Base-by-base conservation (phyloP, 1,140 invertebrate genomes). In the Maconellicoccus hirsutus region DNA sequence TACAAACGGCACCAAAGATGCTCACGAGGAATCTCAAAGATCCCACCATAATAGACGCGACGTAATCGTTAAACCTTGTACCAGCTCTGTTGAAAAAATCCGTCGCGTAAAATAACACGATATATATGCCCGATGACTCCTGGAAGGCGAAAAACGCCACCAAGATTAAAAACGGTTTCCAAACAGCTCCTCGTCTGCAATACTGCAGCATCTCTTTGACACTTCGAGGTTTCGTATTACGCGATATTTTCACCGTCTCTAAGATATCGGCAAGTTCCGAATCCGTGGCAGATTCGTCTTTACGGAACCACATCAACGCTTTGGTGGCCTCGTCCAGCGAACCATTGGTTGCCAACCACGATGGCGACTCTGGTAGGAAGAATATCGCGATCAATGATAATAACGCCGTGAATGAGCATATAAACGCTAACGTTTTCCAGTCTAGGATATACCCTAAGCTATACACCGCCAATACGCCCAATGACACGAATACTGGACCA, bases 101-200 rank as follows among this genome's bases (percentile, higher is more conserved):
- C 0, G 90, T 86, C 0, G 86, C 86, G 74, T 91, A 92, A 77
- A 89, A 92, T 38, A 92, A 80, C 6, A 92, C 85, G 0, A 88
- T 86, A 78, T 92, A 89, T 19, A 89, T 88, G 2, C 88, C 88
- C 0, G 85, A 86, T 69, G 86, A 80, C 75, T 89, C 86, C 81
- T 89, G 88, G 71, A 88, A 84, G 6, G 85, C 75, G 78, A 89
- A 89, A 76, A 89, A 85, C 0, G 80, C 73, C 1, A 87, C 79
- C 0, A 89, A 79, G 1, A 88, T 81, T 0, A 84, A 73, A 74
- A 89, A 87, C 0, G 88, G 87, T 75, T 87, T 87, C 73, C 86
- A 79, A 0, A 84, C 81, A 42, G 77, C 78, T 0, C 61, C 61
- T 10, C 61, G 61, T 66, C 25, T 10, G 21, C 61, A 66, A 19